Percentiles rank a stretch among this genome's conserved stretches.
Evolutionary conservation across 2,888 invertebrate genomes (phyloP).

Genomic region (Troglohyphantes excavatus): DNA sequence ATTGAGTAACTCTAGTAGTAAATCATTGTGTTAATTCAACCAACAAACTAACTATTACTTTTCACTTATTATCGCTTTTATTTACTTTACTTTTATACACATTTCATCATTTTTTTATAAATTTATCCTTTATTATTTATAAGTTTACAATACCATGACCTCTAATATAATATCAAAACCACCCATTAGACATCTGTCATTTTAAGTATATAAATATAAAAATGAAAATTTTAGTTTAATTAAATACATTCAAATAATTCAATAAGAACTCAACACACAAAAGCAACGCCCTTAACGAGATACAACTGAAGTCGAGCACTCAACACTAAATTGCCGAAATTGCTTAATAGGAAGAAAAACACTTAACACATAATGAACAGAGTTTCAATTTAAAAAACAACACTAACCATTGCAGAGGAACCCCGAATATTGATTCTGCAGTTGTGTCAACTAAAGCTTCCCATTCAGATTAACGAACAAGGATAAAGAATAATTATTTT

Average conservation of each 20-base stretch:
- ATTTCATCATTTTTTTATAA: too few relatives aligned
- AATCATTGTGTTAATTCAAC: too few relatives aligned
- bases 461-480: slow-evolving; percentile 35
- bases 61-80: too few relatives aligned
- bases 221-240: background rate
- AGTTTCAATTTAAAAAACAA: background rate
- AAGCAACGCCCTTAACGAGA: background rate
- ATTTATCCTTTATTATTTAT: too few relatives aligned
- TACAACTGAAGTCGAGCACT: background rate
- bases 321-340: background rate
- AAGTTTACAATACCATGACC: too few relatives aligned
- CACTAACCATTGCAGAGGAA: background rate
- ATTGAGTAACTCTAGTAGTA: too few relatives aligned
- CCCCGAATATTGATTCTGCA: slow-evolving; percentile 11
- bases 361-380: background rate
- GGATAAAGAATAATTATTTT: slow-evolving; percentile 32
- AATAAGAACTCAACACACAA: too few relatives aligned
- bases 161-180: too few relatives aligned
- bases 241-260: background rate
- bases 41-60: too few relatives aligned
- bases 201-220: background rate
- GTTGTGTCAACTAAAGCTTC: slow-evolving; percentile 16
- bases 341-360: slow-evolving; percentile 4
- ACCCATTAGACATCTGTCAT: background rate
- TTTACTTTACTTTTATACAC: too few relatives aligned